These are phyloP conservation scores for Pterostichus niger DNA, from an alignment of 2,888 invertebrate genomes.

Conservation along the genomic window DNA sequence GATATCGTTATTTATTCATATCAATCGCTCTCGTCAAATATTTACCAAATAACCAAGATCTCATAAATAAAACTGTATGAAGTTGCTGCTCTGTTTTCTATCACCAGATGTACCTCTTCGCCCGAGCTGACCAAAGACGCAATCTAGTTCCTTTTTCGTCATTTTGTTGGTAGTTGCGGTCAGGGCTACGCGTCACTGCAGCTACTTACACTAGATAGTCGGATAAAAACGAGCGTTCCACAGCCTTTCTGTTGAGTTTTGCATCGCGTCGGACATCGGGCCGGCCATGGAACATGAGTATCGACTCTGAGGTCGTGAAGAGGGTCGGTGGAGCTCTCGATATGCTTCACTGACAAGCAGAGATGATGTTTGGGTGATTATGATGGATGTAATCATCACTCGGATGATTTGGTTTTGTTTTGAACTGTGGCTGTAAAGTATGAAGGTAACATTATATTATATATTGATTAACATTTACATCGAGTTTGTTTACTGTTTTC, in stretches of 20 bases:
- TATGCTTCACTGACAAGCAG: constrained; percentile 21
- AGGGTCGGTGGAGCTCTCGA: not conserved
- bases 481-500: too few species aligned
- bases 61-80: too few species aligned
- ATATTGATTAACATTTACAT: too few species aligned
- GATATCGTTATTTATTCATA: too few species aligned
- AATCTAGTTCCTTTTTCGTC: constrained; percentile 36
- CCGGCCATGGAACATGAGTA: not conserved
- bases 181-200: constrained; percentile 59
- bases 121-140: constrained; percentile 1
- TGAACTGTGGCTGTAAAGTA: not conserved
- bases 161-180: constrained; percentile 63
- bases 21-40: too few species aligned
- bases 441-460: too few species aligned
- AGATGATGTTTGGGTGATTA: constrained; percentile 50
- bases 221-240: constrained; percentile 27
- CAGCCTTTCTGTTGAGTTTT: constrained; percentile 4
- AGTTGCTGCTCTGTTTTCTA: constrained; percentile 2
- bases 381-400: constrained; percentile 42
- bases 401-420: constrained; percentile 30
- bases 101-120: constrained; percentile 29
- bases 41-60: too few species aligned
- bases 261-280: constrained; percentile 3
- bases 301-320: too few species aligned
- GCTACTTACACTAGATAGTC: constrained; percentile 49